Base-by-base conservation (phyloP, 2,797 vertebrate species). In the Hoplostethus atlanticus region DNA sequence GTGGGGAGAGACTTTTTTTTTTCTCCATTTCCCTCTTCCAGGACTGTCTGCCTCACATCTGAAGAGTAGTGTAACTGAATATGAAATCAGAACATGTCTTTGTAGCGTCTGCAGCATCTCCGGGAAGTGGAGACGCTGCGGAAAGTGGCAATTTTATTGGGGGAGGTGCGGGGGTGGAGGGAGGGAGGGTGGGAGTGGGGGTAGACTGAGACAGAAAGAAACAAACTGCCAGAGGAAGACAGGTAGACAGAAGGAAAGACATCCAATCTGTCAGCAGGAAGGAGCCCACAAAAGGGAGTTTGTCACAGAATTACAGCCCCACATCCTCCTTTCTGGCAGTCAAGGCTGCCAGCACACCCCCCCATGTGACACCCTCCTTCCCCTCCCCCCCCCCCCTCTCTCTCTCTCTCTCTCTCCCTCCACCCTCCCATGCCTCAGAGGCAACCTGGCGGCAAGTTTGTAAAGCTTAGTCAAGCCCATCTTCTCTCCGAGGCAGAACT, bases 401-500 rank as follows among this genome's bases (percentile, higher is more conserved):
- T 42, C 36, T 71, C 58, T 25, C 40, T 1, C 9, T 8, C 38
- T 8, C 6, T 4, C 38, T 2, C 10, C 38, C 38, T 8, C 38
- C 42, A 48, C 10, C 73, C 71, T 63, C 66, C 64, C 68, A 48
- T 57, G 60, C 67, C 82, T 73, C 10, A 71, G 72, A 80, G 73
- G 72, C 44, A 57, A 79, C 82, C 83, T 75, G 81, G 79, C 55
- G 74, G 87, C 57, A 0, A 38, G 56, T 82, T 84, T 80, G 77
- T 77, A 80, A 70, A 80, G 71, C 72, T 80, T 47, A 72, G 76
- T 87, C 71, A 68, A 77, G 63, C 82, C 59, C 66, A 77, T 77
- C 81, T 79, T 75, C 54, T 50, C 63, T 68, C 69, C 77, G 56
- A 64, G 76, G 74, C 76, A 83, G 70, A 79, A 74, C 77, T 67